Conservation (phyloP, 2,797 vertebrate species). For the Catostomus latipinnis region DNA sequence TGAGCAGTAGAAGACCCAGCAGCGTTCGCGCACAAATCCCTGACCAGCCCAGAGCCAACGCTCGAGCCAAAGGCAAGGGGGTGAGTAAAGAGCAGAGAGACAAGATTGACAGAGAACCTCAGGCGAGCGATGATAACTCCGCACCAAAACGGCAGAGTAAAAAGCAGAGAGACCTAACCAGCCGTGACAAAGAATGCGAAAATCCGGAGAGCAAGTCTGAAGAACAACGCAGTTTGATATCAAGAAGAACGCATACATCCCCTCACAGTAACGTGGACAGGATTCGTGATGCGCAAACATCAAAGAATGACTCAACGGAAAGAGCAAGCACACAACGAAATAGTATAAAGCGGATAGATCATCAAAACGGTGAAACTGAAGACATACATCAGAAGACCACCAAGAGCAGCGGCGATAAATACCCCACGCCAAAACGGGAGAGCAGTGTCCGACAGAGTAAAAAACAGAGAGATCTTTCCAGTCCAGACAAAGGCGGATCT, state of each 20-base stretch:
- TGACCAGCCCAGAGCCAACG: not conserved
- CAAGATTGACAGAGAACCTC: too few species aligned
- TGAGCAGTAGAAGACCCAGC: not conserved
- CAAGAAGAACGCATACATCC: not conserved
- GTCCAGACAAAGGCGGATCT: not conserved
- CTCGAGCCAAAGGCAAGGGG: not conserved
- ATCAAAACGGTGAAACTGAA: constrained; percentile 22
- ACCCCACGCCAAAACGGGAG: not conserved
- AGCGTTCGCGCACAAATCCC: not conserved
- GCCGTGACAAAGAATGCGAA: not conserved
- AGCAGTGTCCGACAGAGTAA: not conserved
- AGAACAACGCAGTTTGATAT: too few species aligned
- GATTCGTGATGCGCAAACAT: not conserved
- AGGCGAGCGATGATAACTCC: not conserved
- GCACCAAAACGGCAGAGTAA: not conserved
- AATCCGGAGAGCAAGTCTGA: not conserved
- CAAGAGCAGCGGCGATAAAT: not conserved
- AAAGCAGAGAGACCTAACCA: not conserved
- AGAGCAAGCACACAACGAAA: constrained; percentile 47
- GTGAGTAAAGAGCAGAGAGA: not conserved
- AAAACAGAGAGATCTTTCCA: not conserved
- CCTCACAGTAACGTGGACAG: not conserved
- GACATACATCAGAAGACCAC: not conserved
- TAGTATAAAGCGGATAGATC: constrained; percentile 17
- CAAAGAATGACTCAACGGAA: not conserved